Base-by-base conservation (phyloP, 1,140 invertebrate genomes). In the Diabrotica undecimpunctata region DNA sequence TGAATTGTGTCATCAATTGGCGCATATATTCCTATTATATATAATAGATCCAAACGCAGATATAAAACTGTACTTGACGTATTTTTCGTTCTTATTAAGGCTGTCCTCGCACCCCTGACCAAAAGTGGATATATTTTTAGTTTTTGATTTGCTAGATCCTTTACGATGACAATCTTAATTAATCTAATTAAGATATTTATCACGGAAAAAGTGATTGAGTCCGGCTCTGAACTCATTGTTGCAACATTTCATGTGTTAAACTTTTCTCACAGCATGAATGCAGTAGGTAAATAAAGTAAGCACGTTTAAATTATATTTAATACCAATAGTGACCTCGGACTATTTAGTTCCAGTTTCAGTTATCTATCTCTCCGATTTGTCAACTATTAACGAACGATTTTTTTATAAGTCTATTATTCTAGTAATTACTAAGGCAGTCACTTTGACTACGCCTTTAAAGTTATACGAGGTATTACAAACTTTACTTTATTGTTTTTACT, bases 321-420 rank as follows among this genome's bases (percentile, higher is more conserved):
- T 46, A n/a, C 41, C 41, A n/a, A 46, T 46, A 46, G 41, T 46
- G 41, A 46, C 41, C 41, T 46, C 41, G 41, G 41, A 10, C 41
- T 46, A 46, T 46, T 46, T 46, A 46, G 41, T 46, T 46, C 41
- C 41, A 46, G 41, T 46, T 46, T 46, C 41, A 46, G n/a, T 46
- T 46, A 10, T 46, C 41, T 46, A 46, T 46, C 41, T 46, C 41
- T 46, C n/a, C 5, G 41, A 46, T 46, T 25, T 25, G 25, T 25
- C 25, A 25, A 25, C 25, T 25, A 25, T 25, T 46, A 46, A 46
- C 8, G n/a, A 8, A 46, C 41, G 8, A 46, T 46, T 46, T 46
- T 46, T 46, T 46, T n/a, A 8, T 46, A 10, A 46, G 41, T 46
- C n/a, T 46, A 46, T 46, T 46, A 46, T 46, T 46, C 41, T 46